Evolutionary conservation across 2,888 invertebrate genomes (phyloP), one percentile per base, ranked within the genome.

Genomic region (Eilema depressum): DNA sequence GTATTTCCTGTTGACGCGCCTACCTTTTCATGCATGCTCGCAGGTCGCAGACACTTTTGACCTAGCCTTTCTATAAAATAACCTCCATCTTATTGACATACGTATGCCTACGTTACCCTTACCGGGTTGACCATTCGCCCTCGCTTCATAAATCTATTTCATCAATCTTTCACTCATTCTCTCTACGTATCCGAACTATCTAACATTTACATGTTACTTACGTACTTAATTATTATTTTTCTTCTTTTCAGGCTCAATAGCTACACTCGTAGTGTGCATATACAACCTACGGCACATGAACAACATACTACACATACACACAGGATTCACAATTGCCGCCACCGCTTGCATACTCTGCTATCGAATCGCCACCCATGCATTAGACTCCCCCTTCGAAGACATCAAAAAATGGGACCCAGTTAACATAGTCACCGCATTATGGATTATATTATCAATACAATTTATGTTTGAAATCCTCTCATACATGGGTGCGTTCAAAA

Each of bases 391-490:
- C 2, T 78, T 90, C 68, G 66, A 81, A 7, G 86, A 84, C 41
- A 86, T 92, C 12, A 83, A 88, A 71, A 76, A 83, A 0, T 92
- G 88, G 90, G 93, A 95, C 77, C 82, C 90, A 0, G 90, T 92
- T 0, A 30, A 84, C 12, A 90, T 94, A 26, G 92, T 95, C 26
- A 89, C 90, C 47, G 65, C 93, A 0, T 93, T 95, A 79, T 95
- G 95, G 94, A 82, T 80, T 0, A 68, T 92, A 20, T 73, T 95
- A 1, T 79, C 87, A 23, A 75, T 79, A 0, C 94, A 95, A 74
- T 90, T 93, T 26, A n/a, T 88, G 1, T 88, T 93, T 62, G 95
- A 95, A 85, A 83, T 94, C 2, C 65, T 90, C 8, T 89, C 91
- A 0, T 94, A 92, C 68, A 83, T 89, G 0, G 93, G 94, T 1